Percentiles rank a stretch among this genome's conserved stretches.
phyloP scores from a whole-genome alignment of 2,888 invertebrate species.

The Coelogynopora nodosa region DNA sequence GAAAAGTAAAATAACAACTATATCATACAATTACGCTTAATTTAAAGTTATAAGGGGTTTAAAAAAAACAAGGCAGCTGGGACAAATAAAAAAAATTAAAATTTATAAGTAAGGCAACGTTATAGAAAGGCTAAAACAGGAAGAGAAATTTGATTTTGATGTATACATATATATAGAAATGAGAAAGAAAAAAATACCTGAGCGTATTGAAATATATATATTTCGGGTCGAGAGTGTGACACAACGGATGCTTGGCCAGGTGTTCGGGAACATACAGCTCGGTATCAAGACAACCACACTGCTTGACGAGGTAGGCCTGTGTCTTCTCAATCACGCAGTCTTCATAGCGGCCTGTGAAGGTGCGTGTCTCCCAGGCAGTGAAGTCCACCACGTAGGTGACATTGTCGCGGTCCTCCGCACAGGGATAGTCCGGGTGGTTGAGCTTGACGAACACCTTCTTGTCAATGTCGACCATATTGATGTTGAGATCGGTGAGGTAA shows the following conservation, averaged over 20 bases:
- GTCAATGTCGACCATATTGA: conserved; percentile 1
- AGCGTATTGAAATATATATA: background rate
- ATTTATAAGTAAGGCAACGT: too few relatives aligned
- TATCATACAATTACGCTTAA: too few relatives aligned
- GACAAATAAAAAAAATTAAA: too few relatives aligned
- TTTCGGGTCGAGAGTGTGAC: background rate
- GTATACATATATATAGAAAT: too few relatives aligned
- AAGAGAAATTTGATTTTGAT: too few relatives aligned
- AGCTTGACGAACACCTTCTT: background rate
- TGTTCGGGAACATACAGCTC: background rate
- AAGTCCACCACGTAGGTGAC: conserved; percentile 6
- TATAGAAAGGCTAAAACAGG: too few relatives aligned
- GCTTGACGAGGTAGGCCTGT: background rate
- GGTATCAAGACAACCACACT: background rate
- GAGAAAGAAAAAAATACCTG: too few relatives aligned
- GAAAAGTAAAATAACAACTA: too few relatives aligned
- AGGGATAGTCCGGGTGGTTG: background rate
- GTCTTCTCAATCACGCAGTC: background rate
- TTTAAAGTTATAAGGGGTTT: too few relatives aligned
- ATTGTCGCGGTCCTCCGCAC: background rate
- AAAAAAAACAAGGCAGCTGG: too few relatives aligned
- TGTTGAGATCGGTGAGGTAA: background rate
- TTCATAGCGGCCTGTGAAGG: background rate
- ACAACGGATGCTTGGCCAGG: background rate
- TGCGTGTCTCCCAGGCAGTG: background rate